These are phyloP conservation scores for Hoplodrina blanda DNA, from an alignment of 2,888 invertebrate species.

Conservation along the genomic window DNA sequence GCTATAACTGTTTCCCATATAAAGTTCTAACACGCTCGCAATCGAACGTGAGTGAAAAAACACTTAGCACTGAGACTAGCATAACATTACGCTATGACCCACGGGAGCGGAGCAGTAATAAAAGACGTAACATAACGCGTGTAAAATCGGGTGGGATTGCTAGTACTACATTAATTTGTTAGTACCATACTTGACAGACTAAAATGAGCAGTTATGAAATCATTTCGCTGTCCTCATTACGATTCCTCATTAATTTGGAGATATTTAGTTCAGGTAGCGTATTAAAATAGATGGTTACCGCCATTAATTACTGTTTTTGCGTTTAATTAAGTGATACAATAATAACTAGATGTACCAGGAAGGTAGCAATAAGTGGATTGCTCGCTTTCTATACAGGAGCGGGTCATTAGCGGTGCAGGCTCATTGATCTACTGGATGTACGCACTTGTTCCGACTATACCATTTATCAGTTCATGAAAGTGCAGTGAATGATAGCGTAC, in stretches of 20 bases:
- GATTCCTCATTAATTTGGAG: slow-evolving; percentile 21
- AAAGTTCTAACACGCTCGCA: too few species aligned
- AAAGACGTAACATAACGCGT: too few species aligned
- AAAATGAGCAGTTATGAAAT: not conserved
- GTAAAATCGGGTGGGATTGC: too few species aligned
- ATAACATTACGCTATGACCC: too few species aligned
- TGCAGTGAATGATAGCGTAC: not conserved
- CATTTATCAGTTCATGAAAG: not conserved
- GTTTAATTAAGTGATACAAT: slow-evolving; percentile 27
- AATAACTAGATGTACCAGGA: slow-evolving; percentile 41
- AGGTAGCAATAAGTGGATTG: slow-evolving; percentile 40
- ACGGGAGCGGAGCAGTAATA: too few species aligned
- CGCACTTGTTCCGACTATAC: not conserved
- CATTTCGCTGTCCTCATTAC: slow-evolving; percentile 12
- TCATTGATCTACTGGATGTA: slow-evolving; percentile 29
- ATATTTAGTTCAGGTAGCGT: not conserved
- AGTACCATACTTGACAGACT: not conserved
- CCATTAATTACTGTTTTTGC: not conserved
- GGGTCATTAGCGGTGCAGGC: slow-evolving; percentile 55
- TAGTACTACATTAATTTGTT: not conserved
- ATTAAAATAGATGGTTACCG: not conserved
- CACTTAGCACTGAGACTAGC: too few species aligned
- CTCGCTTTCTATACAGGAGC: slow-evolving; percentile 62
- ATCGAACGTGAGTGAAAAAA: too few species aligned
- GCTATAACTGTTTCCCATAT: too few species aligned